These are phyloP conservation scores for Pygocentrus nattereri DNA, from an alignment of 2,797 vertebrate genomes.

Conservation along the genomic window DNA sequence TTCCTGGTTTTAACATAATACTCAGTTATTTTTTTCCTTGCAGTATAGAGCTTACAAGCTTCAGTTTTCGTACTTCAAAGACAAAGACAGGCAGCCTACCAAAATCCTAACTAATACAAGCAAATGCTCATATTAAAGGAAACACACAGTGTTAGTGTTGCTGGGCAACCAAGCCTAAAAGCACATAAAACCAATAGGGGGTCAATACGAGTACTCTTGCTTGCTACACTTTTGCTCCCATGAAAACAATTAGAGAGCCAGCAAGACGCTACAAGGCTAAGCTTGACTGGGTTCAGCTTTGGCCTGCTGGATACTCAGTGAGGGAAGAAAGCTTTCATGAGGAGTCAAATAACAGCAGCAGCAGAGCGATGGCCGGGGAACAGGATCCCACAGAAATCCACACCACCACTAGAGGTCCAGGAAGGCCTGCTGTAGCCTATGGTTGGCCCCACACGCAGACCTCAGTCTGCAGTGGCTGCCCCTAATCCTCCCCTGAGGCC, in stretches of 20 bases:
- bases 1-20: slow-evolving; percentile 39
- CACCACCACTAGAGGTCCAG: slow-evolving; percentile 59
- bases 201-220: slow-evolving; percentile 39
- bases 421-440: slow-evolving; percentile 63
- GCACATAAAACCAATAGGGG: slow-evolving; percentile 49
- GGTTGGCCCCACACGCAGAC: slow-evolving; percentile 44
- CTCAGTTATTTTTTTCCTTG: slow-evolving; percentile 36
- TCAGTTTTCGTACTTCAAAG: slow-evolving; percentile 51
- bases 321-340: slow-evolving; percentile 53
- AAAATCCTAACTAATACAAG: slow-evolving; percentile 31
- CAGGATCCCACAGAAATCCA: slow-evolving; percentile 57
- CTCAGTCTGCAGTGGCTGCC: slow-evolving; percentile 45
- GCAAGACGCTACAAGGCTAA: slow-evolving; percentile 42
- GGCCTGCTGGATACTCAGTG: slow-evolving; percentile 46
- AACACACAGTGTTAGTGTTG: slow-evolving; percentile 39
- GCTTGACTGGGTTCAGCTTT: slow-evolving; percentile 49
- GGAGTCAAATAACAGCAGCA: slow-evolving; percentile 56
- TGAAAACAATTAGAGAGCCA: slow-evolving; percentile 55
- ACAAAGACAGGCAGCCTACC: slow-evolving; percentile 22
- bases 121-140: slow-evolving; percentile 40
- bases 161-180: slow-evolving; percentile 38
- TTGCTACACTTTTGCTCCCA: slow-evolving; percentile 43
- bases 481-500: slow-evolving; percentile 46
- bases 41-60: slow-evolving; percentile 16
- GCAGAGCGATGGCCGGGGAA: slow-evolving; percentile 36